Base-by-base conservation (phyloP, 2,113 vertebrate species). In the Zapornia atra region DNA sequence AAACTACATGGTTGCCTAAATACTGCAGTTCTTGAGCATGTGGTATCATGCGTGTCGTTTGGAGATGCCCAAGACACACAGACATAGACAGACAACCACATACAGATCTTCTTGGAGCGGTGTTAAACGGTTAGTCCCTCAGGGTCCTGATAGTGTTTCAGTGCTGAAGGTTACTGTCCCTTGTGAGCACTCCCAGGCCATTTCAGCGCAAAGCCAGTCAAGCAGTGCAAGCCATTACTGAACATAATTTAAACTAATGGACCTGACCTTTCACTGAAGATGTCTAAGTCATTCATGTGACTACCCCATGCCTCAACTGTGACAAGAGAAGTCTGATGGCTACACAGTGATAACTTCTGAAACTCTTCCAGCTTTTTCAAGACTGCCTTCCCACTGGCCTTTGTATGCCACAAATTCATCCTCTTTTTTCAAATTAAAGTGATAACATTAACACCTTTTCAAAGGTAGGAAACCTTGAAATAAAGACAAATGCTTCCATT, bases 251-350 rank as follows among this genome's bases (percentile, higher is more conserved):
- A 93, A 95, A 95, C 26, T 68, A 90, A 90, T 2, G 2, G 46
- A 78, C 88, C 51, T 90, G 83, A 92, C 76, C 72, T 92, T 93
- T 86, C 86, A 46, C 40, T 86, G 80, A 70, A 90, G 79, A 66
- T 73, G 40, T 80, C 63, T 22, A 80, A 92, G 76, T 80, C 54
- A 77, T 76, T 87, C 57, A 53, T 40, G 54, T 24, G 72, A 81
- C 82, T 59, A 83, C 54, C 50, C 68, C 46, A 59, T 5, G 22
- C 46, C 68, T 86, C 64, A 86, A 64, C 8, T 86, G 64, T 78
- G 60, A 95, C 44, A 92, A 78, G 25, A 54, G 50, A 22, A 75
- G 71, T 83, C 4, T n/a, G 1, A 53, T 88, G 64, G 54, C 40
- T 69, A 36, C 9, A 36, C 51, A 83, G 31, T 53, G 71, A 50